Conservation (phyloP, 2,888 invertebrate genomes). For the Mylabris sibirica region DNA sequence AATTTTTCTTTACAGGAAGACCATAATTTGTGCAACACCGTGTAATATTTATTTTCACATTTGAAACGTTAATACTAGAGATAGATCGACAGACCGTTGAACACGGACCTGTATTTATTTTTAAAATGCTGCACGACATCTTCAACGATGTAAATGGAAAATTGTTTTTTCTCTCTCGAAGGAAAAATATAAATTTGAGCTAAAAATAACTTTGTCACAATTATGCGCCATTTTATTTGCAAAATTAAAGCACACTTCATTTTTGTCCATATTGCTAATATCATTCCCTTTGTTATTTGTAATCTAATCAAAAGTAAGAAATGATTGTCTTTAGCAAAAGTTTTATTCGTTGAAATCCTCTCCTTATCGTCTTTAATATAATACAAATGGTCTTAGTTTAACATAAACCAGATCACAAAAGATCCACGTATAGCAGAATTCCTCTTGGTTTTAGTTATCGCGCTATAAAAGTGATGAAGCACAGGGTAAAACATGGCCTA, state of each 20-base stretch:
- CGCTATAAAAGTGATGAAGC: slow-evolving; percentile 60
- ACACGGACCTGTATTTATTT: slow-evolving; percentile 8
- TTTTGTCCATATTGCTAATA: not conserved
- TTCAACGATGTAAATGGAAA: slow-evolving; percentile 22
- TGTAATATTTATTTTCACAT: slow-evolving; percentile 57
- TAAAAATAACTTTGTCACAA: slow-evolving; percentile 14
- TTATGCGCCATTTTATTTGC: slow-evolving; percentile 12
- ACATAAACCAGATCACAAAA: slow-evolving; percentile 32
- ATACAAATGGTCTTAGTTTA: slow-evolving; percentile 24
- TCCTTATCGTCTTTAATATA: slow-evolving; percentile 27
- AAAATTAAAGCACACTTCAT: slow-evolving; percentile 9
- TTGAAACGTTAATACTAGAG: slow-evolving; percentile 51
- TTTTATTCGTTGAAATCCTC: slow-evolving; percentile 12
- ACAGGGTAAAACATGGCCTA: slow-evolving; percentile 58
- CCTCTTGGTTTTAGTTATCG: slow-evolving; percentile 47
- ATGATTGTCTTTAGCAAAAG: slow-evolving; percentile 10
- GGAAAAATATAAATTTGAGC: not conserved
- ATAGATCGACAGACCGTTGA: slow-evolving; percentile 16
- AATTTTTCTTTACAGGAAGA: slow-evolving; percentile 56
- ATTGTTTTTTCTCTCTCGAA: slow-evolving; percentile 16
- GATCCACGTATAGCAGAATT: slow-evolving; percentile 28
- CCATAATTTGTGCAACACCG: slow-evolving; percentile 58
- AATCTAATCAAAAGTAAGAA: not conserved
- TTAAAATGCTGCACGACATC: slow-evolving; percentile 9
- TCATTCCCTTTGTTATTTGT: not conserved